Conservation (phyloP, 2,797 vertebrate species). For the Apogon hyalosoma region DNA sequence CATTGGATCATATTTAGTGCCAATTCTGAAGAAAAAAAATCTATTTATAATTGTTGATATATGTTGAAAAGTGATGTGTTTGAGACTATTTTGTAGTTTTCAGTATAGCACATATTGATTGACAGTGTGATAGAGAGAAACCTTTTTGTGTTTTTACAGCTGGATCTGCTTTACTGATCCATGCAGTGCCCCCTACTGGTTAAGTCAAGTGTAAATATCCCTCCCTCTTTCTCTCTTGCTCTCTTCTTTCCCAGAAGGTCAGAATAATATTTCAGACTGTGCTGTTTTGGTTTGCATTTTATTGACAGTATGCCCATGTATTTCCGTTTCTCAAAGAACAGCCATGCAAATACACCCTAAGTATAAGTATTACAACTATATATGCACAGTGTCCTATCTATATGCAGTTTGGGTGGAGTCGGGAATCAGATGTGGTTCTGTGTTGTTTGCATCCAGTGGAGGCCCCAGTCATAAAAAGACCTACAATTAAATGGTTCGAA, state of each 20-base stretch:
- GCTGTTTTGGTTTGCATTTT: not conserved
- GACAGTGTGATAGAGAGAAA: no score
- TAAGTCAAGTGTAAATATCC: conserved; percentile 6
- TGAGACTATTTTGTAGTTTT: no score
- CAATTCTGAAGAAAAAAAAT: no score
- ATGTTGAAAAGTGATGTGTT: no score
- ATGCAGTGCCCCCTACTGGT: conserved; percentile 73
- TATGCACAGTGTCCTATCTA: conserved; percentile 33
- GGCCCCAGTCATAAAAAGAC: conserved; percentile 64
- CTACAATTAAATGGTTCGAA: conserved; percentile 73
- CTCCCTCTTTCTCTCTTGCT: not conserved
- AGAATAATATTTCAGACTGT: not conserved
- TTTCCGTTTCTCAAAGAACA: conserved; percentile 10
- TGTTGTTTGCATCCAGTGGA: conserved; percentile 65
- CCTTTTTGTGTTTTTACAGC: not conserved
- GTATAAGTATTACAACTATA: conserved; percentile 1
- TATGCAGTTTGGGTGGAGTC: conserved; percentile 66
- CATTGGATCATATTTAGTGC: no score
- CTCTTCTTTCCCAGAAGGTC: not conserved
- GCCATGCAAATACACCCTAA: conserved; percentile 11
- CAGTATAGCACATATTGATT: no score
- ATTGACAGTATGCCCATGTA: conserved; percentile 9
- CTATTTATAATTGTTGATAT: no score
- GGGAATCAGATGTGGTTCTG: conserved; percentile 64
- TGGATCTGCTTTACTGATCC: conserved; percentile 16